A percentile compares a stretch with the other conserved stretches of the same genome.
These are phyloP conservation scores for Noctua pronuba DNA, from an alignment of 2,888 invertebrate species.

Conservation along the genomic window DNA sequence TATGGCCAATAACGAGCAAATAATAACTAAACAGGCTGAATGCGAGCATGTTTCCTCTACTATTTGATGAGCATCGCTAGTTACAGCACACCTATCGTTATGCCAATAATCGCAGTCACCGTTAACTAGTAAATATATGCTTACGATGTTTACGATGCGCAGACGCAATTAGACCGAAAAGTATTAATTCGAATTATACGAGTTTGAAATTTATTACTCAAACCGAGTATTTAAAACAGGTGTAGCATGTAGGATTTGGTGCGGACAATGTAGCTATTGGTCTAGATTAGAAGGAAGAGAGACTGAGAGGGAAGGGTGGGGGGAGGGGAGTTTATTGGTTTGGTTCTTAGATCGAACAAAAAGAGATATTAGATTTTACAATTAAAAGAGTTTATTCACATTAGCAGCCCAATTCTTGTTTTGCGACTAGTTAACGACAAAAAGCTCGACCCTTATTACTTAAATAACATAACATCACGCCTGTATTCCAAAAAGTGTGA, in stretches of 20 bases:
- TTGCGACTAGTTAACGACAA: background rate
- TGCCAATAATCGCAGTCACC: slow-evolving; percentile 65
- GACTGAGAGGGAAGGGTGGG: too few relatives aligned
- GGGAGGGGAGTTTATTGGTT: background rate
- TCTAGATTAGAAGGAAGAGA: background rate
- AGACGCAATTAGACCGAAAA: slow-evolving; percentile 70
- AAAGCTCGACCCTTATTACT: background rate
- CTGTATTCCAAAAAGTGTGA: background rate
- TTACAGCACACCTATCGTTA: slow-evolving; percentile 55
- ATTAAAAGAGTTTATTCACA: background rate
- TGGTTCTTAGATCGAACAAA: background rate
- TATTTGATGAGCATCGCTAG: slow-evolving; percentile 63
- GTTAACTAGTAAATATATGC: slow-evolving; percentile 64
- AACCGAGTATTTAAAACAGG: slow-evolving; percentile 66
- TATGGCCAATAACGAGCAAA: slow-evolving; percentile 67
- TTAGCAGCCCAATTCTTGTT: background rate
- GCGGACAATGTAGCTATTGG: background rate
- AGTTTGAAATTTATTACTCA: slow-evolving; percentile 63
- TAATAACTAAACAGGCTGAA: slow-evolving; percentile 68
- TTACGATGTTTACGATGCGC: slow-evolving; percentile 56
- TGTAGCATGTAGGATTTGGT: slow-evolving; percentile 11
- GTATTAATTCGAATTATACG: slow-evolving; percentile 68
- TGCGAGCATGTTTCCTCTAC: slow-evolving; percentile 46
- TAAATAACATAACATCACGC: background rate
- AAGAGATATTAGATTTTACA: background rate